Conservation (phyloP, 2,797 vertebrate species). For the Rhinatrema bivittatum region DNA sequence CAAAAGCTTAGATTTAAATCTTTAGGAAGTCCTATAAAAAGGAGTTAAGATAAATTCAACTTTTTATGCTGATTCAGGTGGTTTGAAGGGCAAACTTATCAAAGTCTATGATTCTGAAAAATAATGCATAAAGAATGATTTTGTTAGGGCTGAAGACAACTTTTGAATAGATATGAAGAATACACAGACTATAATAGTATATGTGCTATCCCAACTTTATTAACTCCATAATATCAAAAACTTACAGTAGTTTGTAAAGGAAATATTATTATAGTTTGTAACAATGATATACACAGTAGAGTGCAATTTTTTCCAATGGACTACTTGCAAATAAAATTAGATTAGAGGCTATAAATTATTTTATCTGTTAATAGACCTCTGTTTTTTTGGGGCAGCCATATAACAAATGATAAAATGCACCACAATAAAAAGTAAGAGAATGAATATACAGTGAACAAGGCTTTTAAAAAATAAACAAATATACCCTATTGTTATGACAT, state of each 20-base stretch:
- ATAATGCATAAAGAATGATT: slow-evolving; percentile 2
- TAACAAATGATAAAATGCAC: slow-evolving; percentile 4
- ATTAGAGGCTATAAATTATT: slow-evolving; percentile 8
- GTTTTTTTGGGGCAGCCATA: slow-evolving; percentile 7
- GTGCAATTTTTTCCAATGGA: not conserved
- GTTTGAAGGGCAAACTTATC: slow-evolving; percentile 17
- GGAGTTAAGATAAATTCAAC: not conserved
- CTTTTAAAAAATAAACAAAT: too few relatives aligned
- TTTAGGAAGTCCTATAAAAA: not conserved
- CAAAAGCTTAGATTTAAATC: not conserved
- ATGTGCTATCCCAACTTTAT: not conserved
- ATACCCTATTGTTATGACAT: too few relatives aligned
- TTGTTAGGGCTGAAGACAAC: not conserved
- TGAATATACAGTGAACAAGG: too few relatives aligned
- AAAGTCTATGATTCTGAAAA: not conserved
- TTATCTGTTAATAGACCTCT: not conserved
- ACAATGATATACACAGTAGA: too few relatives aligned
- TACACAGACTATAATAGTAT: not conserved
- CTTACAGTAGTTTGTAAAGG: not conserved
- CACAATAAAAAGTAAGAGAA: not conserved
- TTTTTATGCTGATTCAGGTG: not conserved
- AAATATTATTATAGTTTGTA: slow-evolving; percentile 11
- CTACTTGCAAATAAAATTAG: not conserved
- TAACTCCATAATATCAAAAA: slow-evolving; percentile 4
- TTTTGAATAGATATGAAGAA: slow-evolving; percentile 11